Evolutionary conservation across 2,113 vertebrate genomes (phyloP).

Genomic region (Coracopsis vasa): DNA sequence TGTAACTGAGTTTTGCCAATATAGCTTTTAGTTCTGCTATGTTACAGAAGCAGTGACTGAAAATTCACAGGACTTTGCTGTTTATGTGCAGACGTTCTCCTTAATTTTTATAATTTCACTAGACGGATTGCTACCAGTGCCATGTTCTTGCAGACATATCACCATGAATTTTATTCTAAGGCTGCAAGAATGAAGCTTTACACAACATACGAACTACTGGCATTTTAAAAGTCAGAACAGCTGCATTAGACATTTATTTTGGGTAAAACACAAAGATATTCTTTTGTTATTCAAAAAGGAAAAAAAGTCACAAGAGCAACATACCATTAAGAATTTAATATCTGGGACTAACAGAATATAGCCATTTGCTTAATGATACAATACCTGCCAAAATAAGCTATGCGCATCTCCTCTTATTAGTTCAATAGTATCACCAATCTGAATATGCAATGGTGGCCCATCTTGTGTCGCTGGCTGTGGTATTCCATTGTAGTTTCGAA

Average conservation of each 20-base stretch:
- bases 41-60: not conserved
- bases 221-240: not conserved
- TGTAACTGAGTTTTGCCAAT: not conserved
- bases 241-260: not conserved
- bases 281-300: not conserved
- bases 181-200: not conserved
- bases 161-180: not conserved
- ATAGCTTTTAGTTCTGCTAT: not conserved
- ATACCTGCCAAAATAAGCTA: conserved; percentile 96
- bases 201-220: not conserved
- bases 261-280: not conserved
- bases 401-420: conserved; percentile 88
- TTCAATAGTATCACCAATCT: conserved; percentile 89
- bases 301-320: not conserved
- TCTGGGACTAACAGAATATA: not conserved
- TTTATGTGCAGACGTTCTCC: not conserved
- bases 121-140: not conserved
- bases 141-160: not conserved
- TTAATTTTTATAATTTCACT: not conserved
- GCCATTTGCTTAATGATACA: not conserved
- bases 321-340: not conserved
- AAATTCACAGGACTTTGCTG: not conserved
- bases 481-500: conserved; percentile 83
- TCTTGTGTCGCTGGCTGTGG: conserved; percentile 79
- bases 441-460: conserved; percentile 85